Percentiles rank a stretch among this genome's conserved stretches.
Evolutionary conservation across 2,888 invertebrate species (phyloP).

Genomic region (Heteromyza rotundicornis): DNA sequence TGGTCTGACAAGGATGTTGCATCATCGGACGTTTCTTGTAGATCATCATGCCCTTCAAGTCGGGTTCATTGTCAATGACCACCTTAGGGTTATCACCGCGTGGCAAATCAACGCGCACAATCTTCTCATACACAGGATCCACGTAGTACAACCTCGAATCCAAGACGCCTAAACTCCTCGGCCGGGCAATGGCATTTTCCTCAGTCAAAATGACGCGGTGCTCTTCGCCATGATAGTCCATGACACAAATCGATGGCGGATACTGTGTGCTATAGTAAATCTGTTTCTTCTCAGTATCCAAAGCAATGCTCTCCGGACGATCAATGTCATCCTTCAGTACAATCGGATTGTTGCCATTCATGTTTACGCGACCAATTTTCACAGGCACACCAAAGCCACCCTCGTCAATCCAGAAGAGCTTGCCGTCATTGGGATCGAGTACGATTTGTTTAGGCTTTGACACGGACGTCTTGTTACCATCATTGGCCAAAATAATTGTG

Average conservation of each 20-base stretch:
- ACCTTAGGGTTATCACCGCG: conserved; percentile 77
- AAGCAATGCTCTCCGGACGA: conserved; percentile 82
- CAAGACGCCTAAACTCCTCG: conserved; percentile 81
- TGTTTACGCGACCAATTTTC: conserved; percentile 88
- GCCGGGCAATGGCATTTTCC: conserved; percentile 75
- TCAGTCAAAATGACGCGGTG: conserved; percentile 72
- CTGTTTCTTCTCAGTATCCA: conserved; percentile 81
- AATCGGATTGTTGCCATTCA: conserved; percentile 86
- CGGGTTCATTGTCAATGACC: conserved; percentile 84
- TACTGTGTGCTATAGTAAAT: conserved; percentile 87
- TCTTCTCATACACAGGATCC: conserved; percentile 88
- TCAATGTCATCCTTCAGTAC: conserved; percentile 75
- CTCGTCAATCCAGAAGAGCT: conserved; percentile 95
- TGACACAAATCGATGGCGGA: conserved; percentile 74
- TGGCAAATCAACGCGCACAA: conserved; percentile 83
- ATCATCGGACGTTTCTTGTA: conserved; percentile 83
- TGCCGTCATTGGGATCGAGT: conserved; percentile 91
- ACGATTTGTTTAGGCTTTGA: conserved; percentile 87
- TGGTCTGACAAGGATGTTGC: conserved; percentile 83
- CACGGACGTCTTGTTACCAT: conserved; percentile 84
- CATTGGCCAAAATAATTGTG: conserved; percentile 86
- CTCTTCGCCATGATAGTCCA: conserved; percentile 77
- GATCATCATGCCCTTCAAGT: conserved; percentile 84
- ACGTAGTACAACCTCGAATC: conserved; percentile 84
- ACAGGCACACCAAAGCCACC: conserved; percentile 88